phyloP scores from a whole-genome alignment of 2,797 vertebrate genomes.

The Oophaga sylvatica region DNA sequence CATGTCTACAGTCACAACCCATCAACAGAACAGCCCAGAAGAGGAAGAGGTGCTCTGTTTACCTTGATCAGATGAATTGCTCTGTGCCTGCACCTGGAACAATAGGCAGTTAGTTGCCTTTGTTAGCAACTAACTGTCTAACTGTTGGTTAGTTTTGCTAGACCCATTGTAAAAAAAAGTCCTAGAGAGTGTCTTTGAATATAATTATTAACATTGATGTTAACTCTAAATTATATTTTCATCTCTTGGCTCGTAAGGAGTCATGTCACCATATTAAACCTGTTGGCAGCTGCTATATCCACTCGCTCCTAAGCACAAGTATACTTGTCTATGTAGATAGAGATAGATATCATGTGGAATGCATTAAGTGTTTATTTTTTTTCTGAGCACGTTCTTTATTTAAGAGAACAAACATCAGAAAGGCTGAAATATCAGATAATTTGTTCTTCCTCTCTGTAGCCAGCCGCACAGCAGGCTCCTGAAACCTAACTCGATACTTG shows the following conservation, averaged over 20 bases:
- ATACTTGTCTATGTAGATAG: not conserved
- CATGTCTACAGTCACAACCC: no score
- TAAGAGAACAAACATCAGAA: constrained; percentile 16
- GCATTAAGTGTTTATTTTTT: constrained; percentile 16
- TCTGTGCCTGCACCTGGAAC: no score
- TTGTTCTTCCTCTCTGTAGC: constrained; percentile 50
- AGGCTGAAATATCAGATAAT: constrained; percentile 56
- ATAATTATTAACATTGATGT: not conserved
- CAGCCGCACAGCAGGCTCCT: constrained; percentile 52
- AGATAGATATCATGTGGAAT: constrained; percentile 13
- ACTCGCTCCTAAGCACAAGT: not conserved
- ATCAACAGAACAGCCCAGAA: no score
- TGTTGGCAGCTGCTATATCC: not conserved
- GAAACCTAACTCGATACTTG: constrained; percentile 65
- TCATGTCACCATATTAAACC: no score
- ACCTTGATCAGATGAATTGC: no score
- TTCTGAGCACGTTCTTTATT: constrained; percentile 6
- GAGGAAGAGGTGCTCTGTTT: no score
- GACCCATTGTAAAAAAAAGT: no score
- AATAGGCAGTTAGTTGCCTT: no score
- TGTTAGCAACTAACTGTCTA: no score
- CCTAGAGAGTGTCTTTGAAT: no score
- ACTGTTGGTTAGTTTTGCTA: no score
- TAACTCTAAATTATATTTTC: not conserved
- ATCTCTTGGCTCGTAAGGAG: not conserved